Conservation (phyloP, 2,888 invertebrate species). For the Drosophila putrida region DNA sequence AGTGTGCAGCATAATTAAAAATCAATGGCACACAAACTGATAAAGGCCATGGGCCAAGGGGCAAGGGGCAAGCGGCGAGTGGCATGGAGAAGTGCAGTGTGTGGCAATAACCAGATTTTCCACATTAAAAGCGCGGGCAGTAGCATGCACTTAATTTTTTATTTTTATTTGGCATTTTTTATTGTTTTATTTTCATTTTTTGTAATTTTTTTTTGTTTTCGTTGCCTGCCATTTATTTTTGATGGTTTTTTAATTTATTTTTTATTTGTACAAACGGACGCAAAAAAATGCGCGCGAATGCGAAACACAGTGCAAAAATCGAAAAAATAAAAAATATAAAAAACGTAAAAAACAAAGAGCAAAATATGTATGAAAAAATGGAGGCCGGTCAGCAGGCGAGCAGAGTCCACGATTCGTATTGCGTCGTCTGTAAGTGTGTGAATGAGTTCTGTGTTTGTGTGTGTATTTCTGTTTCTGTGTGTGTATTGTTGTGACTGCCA, state of each 20-base stretch:
- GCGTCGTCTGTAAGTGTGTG: slow-evolving; percentile 43
- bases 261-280: slow-evolving; percentile 69
- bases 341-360: slow-evolving; percentile 25
- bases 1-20: slow-evolving; percentile 83
- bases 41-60: slow-evolving; percentile 40
- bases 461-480: slow-evolving; percentile 14
- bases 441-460: slow-evolving; percentile 30
- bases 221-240: slow-evolving; percentile 74
- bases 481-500: slow-evolving; percentile 63
- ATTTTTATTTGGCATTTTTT: slow-evolving; percentile 27
- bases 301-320: slow-evolving; percentile 62
- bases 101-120: slow-evolving; percentile 68
- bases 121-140: slow-evolving; percentile 62
- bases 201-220: slow-evolving; percentile 36
- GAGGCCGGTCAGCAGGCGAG: slow-evolving; percentile 66
- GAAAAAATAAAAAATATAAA: slow-evolving; percentile 39
- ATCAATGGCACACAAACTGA: slow-evolving; percentile 83
- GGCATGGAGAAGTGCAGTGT: slow-evolving; percentile 31
- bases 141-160: slow-evolving; percentile 26
- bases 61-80: slow-evolving; percentile 14
- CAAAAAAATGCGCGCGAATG: slow-evolving; percentile 59
- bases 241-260: slow-evolving; percentile 80
- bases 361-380: slow-evolving; percentile 36
- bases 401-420: slow-evolving; percentile 45
- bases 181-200: slow-evolving; percentile 21